Evolutionary conservation across 1,140 invertebrate species (phyloP).

Genomic region (Branchinecta lynchi): DNA sequence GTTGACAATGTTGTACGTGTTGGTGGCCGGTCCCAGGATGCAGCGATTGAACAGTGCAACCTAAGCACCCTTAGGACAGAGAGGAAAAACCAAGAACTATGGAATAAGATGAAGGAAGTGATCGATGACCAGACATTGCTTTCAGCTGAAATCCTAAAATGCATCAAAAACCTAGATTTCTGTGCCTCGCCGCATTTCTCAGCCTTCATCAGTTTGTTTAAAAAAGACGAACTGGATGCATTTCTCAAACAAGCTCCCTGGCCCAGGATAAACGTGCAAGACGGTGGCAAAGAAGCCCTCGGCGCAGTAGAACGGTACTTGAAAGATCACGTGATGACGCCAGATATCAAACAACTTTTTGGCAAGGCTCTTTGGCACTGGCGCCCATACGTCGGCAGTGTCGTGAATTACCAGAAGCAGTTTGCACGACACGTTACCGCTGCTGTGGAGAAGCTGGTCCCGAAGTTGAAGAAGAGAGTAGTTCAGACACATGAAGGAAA

Average conservation of each 20-base stretch:
- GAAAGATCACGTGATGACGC: background rate
- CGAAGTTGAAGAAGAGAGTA: background rate
- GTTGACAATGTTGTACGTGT: conserved; percentile 31
- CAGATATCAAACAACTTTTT: background rate
- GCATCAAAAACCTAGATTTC: background rate
- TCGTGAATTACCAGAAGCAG: background rate
- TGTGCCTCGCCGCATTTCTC: background rate
- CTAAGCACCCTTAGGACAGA: conserved; percentile 12
- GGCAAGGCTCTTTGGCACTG: background rate
- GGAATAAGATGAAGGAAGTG: conserved; percentile 1
- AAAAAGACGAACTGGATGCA: background rate
- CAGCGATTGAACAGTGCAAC: conserved; percentile 22
- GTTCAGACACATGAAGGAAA: background rate
- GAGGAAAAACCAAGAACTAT: background rate
- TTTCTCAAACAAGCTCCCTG: conserved; percentile 8
- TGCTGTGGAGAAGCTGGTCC: conserved; percentile 6
- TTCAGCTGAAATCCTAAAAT: background rate
- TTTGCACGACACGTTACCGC: background rate
- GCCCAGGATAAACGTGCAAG: background rate
- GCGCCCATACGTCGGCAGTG: background rate
- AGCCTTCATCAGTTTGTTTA: background rate
- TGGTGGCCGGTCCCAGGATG: conserved; percentile 32
- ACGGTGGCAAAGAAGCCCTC: no score
- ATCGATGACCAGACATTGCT: conserved; percentile 8
- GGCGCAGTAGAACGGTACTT: background rate